These are phyloP conservation scores for Xiphydria camelus DNA, from an alignment of 2,888 invertebrate genomes.

Conservation along the genomic window DNA sequence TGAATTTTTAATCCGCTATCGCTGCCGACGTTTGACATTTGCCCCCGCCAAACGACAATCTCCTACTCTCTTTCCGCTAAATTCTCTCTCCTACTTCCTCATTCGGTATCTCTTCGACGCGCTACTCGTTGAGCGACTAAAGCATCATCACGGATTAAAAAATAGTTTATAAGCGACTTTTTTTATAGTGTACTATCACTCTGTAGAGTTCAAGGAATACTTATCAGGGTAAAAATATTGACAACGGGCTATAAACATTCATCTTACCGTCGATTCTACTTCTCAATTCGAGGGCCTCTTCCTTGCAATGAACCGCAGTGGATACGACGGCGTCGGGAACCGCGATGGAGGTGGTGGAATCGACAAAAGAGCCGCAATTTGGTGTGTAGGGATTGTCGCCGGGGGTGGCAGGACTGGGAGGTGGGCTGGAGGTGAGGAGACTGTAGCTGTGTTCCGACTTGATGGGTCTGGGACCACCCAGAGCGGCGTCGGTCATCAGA, in stretches of 20 bases:
- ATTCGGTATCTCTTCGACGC: too few relatives aligned
- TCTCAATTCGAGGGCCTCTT: conserved; percentile 33
- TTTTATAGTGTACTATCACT: too few relatives aligned
- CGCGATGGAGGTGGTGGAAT: conserved; percentile 31
- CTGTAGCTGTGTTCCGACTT: conserved; percentile 94
- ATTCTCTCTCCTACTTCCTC: too few relatives aligned
- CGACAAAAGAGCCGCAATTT: conserved; percentile 22
- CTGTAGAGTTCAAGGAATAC: too few relatives aligned
- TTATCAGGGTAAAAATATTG: neutral
- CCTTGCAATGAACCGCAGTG: conserved; percentile 34
- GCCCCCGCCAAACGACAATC: too few relatives aligned
- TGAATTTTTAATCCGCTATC: too few relatives aligned
- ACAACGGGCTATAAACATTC: too few relatives aligned
- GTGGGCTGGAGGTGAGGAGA: conserved; percentile 52
- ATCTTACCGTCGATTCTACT: conserved; percentile 46
- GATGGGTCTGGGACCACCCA: conserved; percentile 76
- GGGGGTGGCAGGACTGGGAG: conserved; percentile 43
- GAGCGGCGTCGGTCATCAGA: conserved; percentile 85
- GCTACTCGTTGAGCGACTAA: too few relatives aligned
- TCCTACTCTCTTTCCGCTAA: too few relatives aligned
- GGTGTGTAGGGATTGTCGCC: conserved; percentile 38
- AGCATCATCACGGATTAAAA: too few relatives aligned
- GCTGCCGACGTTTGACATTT: too few relatives aligned
- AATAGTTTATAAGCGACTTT: too few relatives aligned
- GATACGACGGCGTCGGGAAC: conserved; percentile 15